These are phyloP conservation scores for Prionailurus bengalensis DNA, from an alignment of 2,113 vertebrate species.

Conservation along the genomic window DNA sequence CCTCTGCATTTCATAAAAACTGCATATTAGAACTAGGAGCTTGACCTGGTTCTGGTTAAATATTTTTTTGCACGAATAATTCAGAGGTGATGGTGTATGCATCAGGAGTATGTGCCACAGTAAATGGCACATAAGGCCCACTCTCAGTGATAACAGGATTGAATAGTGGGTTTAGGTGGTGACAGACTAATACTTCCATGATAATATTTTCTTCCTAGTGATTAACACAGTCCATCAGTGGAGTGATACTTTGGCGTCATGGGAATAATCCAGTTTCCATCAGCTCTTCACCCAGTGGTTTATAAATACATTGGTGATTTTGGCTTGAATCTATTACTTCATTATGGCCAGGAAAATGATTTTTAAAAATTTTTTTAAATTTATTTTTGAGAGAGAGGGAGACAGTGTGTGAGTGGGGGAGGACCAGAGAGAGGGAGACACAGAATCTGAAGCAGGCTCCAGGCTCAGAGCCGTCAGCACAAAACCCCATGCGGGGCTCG, in stretches of 20 bases:
- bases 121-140: background rate
- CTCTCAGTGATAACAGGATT: background rate
- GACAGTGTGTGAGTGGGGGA: too few relatives aligned
- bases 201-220: background rate
- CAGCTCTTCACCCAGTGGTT: background rate
- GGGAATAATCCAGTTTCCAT: background rate
- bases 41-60: background rate
- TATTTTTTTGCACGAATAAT: conserved; percentile 39
- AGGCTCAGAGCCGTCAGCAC: too few relatives aligned
- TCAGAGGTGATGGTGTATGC: background rate
- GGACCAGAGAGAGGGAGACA: too few relatives aligned
- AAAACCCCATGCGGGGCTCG: too few relatives aligned
- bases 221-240: conserved; percentile 1
- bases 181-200: background rate
- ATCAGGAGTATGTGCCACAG: background rate
- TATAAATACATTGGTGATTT: background rate
- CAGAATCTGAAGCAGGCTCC: too few relatives aligned
- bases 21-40: background rate
- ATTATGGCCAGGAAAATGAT: background rate
- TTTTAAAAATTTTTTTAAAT: background rate
- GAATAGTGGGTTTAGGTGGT: background rate
- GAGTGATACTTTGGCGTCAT: background rate
- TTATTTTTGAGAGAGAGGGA: too few relatives aligned
- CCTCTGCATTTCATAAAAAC: conserved; percentile 11
- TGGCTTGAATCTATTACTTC: background rate